Evolutionary conservation across 2,888 invertebrate species (phyloP), one percentile per base, ranked within the genome.

Genomic region (Exocentrus adspersus): DNA sequence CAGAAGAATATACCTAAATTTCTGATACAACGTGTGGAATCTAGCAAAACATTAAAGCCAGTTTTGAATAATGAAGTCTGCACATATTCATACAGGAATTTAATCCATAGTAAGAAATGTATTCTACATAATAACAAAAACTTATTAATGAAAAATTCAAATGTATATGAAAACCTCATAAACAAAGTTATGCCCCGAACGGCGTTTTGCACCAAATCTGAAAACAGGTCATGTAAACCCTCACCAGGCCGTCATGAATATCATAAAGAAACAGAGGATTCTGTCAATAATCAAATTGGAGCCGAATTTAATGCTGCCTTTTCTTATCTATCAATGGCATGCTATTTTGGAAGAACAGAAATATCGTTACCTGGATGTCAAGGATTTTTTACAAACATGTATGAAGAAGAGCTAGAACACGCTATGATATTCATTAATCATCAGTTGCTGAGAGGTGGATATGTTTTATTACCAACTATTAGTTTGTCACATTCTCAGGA

Each of bases 271-370:
- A 80, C 82, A 7, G 87, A 87, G 78, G 78, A 78, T 14, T 80
- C 80, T 14, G 71, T 88, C 32, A 88, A 88, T 76, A 79, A 83
- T 45, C 88, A 89, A 78, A 85, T 87, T 69, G 83, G 85, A 70
- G 78, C 82, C 58, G 89, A 90, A 78, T 80, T 89, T 10, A 85
- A 85, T 67, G 88, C 89, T 14, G 85, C 85, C 69, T 88, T 87
- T 77, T 82, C 84, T 51, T 90, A 90, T 78, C 78, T 89, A 67
- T 85, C 87, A 7, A 87, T 90, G 87, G 86, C 88, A 79, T 75
- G 79, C 62, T 84, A 83, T 75, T 86, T 85, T 64, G 84, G 84
- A 10, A 77, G 83, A 45, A 83, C 80, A 0, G 83, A 84, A 24
- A 77, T 85, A 50, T 83, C 85, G 16, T 73, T 86, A 24, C 82